Conservation (phyloP, 2,797 vertebrate species). For the Acipenser ruthenus region DNA sequence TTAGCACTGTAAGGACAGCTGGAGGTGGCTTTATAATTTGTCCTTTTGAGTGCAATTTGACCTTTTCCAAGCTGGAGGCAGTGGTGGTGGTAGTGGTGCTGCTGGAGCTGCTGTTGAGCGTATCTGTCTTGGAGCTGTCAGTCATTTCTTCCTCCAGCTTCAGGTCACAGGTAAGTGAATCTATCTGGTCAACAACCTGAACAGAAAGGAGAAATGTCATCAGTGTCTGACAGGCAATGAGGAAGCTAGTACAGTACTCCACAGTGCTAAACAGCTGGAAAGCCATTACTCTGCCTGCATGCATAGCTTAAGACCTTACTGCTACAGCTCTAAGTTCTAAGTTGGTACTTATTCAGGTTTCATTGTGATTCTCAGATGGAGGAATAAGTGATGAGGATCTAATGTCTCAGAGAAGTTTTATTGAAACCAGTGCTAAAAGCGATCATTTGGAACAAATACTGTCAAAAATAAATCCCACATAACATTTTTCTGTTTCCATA, state of each 20-base stretch:
- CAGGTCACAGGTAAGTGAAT: slow-evolving; percentile 86
- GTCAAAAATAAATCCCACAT: too few relatives aligned
- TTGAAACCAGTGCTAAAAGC: too few relatives aligned
- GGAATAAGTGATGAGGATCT: too few relatives aligned
- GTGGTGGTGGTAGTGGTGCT: slow-evolving; percentile 88
- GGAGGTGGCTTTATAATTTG: slow-evolving; percentile 52
- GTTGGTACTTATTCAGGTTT: too few relatives aligned
- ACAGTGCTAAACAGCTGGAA: background rate
- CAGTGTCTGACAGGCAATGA: background rate
- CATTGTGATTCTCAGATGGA: too few relatives aligned
- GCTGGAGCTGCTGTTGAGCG: slow-evolving; percentile 91
- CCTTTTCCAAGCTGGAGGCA: slow-evolving; percentile 83
- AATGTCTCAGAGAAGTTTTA: too few relatives aligned
- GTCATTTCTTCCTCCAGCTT: slow-evolving; percentile 94
- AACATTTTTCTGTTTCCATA: too few relatives aligned
- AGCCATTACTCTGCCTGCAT: too few relatives aligned
- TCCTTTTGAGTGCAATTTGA: slow-evolving; percentile 66
- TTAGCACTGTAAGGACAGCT: slow-evolving; percentile 76
- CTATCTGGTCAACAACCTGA: slow-evolving; percentile 95
- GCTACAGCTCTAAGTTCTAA: too few relatives aligned
- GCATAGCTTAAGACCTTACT: too few relatives aligned
- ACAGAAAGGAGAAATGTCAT: slow-evolving; percentile 21
- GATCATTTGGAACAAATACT: too few relatives aligned
- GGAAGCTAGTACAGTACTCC: background rate
- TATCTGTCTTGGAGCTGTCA: slow-evolving; percentile 93